Base-by-base conservation (phyloP, 2,797 vertebrate species). In the Serranus cabrilla region DNA sequence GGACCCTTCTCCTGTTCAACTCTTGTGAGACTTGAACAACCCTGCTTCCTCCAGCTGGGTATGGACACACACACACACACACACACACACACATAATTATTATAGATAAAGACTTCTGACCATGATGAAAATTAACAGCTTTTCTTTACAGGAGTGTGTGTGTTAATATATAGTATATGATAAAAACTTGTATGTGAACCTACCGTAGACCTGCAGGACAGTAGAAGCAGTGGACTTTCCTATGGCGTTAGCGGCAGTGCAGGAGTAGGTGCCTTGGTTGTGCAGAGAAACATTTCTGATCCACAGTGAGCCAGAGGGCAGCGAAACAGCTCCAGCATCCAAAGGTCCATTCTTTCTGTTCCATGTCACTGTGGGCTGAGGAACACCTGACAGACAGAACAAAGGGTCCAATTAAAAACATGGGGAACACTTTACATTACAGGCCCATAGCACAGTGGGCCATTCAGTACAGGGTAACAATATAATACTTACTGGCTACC, bases 331-430 rank as follows among this genome's bases (percentile, higher is more conserved):
- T 63, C 31, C 85, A 12, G 69, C 65, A 46, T 82, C 88, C 65
- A 94, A 68, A 18, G 74, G 14, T 23, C 85, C 82, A n/a, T 86
- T 92, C 74, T 90, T 94, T 81, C 92, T 96, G 84, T 89, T 84
- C 97, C 97, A 98, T 0, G 77, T 90, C 52, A 98, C 40, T 0
- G 83, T 90, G 52, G 96, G 97, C 57, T 74, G 91, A 25, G 97
- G 97, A 72, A 95, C 81, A 47, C 97, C 97, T 98, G 92, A 25
- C 23, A 45, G 20, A 61, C 9, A 62, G n/a, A 21, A n/a, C 12
- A 49, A 37, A 46, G 5, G 1, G n/a, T 42, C 12, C 14, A 25
- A 56, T 6, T 2, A 62, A 5, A 40, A 0, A 5, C 2, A 17
- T 64, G 14, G 11, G 14, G n/a, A n/a, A 57, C 23, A 25, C 20